These are phyloP conservation scores for Phocoena sinus DNA, from an alignment of 2,113 vertebrate genomes.

Conservation along the genomic window DNA sequence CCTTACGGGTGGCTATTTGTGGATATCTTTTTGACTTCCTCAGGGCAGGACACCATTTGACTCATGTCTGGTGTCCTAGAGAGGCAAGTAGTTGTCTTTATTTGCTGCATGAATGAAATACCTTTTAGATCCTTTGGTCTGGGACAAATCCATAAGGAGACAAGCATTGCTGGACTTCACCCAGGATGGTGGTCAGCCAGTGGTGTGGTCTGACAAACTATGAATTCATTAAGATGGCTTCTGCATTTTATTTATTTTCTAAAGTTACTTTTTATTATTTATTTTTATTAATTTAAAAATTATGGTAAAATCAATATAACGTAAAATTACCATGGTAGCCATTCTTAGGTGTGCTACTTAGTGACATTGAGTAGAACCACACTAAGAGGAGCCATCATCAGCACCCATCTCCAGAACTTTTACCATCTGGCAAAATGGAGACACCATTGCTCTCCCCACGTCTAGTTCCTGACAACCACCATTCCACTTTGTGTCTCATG, in stretches of 20 bases:
- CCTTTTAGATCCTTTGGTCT: neutral
- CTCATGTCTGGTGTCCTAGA: neutral
- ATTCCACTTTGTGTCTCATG: neutral
- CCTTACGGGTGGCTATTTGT: neutral
- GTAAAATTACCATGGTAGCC: neutral
- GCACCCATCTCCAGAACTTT: neutral
- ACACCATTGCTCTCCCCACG: neutral
- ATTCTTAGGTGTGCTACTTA: neutral
- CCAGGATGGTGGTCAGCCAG: neutral
- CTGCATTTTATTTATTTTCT: neutral
- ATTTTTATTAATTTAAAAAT: neutral
- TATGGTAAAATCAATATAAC: neutral
- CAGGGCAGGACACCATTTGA: too few relatives aligned
- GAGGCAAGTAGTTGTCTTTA: neutral
- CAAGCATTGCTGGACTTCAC: neutral
- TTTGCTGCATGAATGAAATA: neutral
- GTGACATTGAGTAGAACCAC: neutral
- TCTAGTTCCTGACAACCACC: accelerated
- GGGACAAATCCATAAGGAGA: neutral
- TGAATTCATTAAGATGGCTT: neutral
- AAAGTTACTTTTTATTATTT: neutral
- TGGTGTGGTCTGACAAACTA: neutral
- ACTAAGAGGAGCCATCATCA: neutral
- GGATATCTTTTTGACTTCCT: neutral
- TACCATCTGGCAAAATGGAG: neutral